Percentiles rank a stretch among this genome's conserved stretches.
Conservation (phyloP, 2,888 invertebrate genomes). For the Epistrophe eligans region DNA sequence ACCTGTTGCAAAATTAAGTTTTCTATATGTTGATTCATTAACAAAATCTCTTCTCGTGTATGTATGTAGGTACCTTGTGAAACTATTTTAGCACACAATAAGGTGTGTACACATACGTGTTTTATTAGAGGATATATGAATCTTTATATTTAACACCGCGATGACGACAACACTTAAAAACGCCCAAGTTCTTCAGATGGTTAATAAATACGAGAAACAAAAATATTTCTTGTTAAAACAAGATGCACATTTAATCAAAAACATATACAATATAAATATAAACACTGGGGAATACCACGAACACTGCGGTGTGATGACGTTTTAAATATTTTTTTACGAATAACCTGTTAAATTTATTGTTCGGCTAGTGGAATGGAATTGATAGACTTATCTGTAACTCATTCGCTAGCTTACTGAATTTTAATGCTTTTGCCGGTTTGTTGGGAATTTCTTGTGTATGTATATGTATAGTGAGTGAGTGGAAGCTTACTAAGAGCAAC, state of each 20-base stretch:
- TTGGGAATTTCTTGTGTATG: slow-evolving; percentile 45
- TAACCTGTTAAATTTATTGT: slow-evolving; percentile 36
- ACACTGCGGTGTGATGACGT: slow-evolving; percentile 4
- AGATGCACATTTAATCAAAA: slow-evolving; percentile 45
- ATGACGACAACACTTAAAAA: slow-evolving; percentile 60
- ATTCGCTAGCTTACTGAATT: slow-evolving; percentile 72
- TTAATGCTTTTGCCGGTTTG: slow-evolving; percentile 69
- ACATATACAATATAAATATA: slow-evolving; percentile 10
- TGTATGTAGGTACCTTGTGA: slow-evolving; percentile 12
- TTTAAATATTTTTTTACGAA: background rate
- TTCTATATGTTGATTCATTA: background rate
- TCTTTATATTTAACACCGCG: slow-evolving; percentile 19
- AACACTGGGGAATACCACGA: slow-evolving; percentile 17
- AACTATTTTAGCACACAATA: background rate
- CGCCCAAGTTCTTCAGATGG: slow-evolving; percentile 40
- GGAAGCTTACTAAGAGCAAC: slow-evolving; percentile 26
- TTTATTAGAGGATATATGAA: background rate
- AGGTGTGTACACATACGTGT: background rate
- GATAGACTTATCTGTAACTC: slow-evolving; percentile 64
- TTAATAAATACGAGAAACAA: background rate
- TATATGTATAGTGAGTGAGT: background rate
- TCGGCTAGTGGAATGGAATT: slow-evolving; percentile 52
- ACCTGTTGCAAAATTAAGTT: slow-evolving; percentile 58
- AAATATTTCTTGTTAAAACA: background rate
- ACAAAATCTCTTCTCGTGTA: background rate